Evolutionary conservation across 1,140 invertebrate genomes (phyloP).

Genomic region (Apis laboriosa): DNA sequence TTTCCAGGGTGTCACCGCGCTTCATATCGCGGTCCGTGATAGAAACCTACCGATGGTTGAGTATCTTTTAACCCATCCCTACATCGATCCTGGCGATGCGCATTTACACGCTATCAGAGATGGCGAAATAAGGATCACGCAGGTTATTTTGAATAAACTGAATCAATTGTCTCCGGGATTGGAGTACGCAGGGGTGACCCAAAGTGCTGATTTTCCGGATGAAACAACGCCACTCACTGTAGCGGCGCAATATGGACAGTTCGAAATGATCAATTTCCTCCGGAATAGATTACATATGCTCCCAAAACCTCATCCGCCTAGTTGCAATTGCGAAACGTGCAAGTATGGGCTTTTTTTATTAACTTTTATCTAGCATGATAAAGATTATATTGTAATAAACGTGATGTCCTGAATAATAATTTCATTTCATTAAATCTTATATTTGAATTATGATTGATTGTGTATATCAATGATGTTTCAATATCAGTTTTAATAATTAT

Average conservation of each 20-base stretch:
- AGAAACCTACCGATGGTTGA: slow-evolving; percentile 81
- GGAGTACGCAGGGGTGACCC: slow-evolving; percentile 80
- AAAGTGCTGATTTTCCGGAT: slow-evolving; percentile 84
- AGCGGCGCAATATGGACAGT: slow-evolving; percentile 87
- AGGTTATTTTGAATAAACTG: slow-evolving; percentile 80
- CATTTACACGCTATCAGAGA: slow-evolving; percentile 81
- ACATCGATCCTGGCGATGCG: slow-evolving; percentile 82
- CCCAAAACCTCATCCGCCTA: slow-evolving; percentile 83
- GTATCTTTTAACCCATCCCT: slow-evolving; percentile 78
- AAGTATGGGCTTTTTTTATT: slow-evolving; percentile 67
- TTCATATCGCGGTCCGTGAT: slow-evolving; percentile 82
- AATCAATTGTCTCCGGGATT: slow-evolving; percentile 77
- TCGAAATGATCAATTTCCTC: slow-evolving; percentile 86
- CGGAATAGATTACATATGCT: slow-evolving; percentile 81
- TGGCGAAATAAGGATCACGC: slow-evolving; percentile 79
- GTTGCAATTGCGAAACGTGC: slow-evolving; percentile 83
- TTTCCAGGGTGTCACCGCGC: slow-evolving; percentile 80
- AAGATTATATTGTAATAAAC: too few species aligned
- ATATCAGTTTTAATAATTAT: too few species aligned
- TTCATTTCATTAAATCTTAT: too few species aligned
- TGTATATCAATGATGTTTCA: too few species aligned
- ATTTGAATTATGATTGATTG: too few species aligned
- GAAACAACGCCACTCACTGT: slow-evolving; percentile 88
- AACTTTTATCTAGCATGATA: too few species aligned
- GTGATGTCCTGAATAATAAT: too few species aligned